Percentiles rank a stretch among this genome's conserved stretches.
phyloP scores from a whole-genome alignment of 2,888 invertebrate genomes.

The Philonicus albiceps region DNA sequence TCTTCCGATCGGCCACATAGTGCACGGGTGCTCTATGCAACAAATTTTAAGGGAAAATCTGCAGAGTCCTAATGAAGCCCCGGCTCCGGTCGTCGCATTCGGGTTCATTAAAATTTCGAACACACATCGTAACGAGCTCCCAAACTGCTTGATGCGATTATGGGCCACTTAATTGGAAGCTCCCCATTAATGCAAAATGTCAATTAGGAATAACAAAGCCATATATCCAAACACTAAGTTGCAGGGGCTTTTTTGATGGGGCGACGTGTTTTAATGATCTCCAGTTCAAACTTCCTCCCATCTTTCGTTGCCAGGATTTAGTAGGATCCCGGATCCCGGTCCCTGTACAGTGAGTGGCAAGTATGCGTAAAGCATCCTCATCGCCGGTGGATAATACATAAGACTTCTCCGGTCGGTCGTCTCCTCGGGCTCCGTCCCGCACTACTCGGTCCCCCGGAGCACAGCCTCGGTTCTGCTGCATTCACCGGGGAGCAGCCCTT shows the following conservation, averaged over 20 bases:
- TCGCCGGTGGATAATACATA: conserved; percentile 34
- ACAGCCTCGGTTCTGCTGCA: not conserved
- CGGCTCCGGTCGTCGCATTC: not conserved
- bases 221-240: conserved; percentile 52
- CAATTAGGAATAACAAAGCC: conserved; percentile 54
- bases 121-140: conserved; percentile 49
- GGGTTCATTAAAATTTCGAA: conserved; percentile 53
- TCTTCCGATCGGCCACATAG: not conserved
- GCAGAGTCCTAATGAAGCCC: not conserved
- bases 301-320: conserved; percentile 43
- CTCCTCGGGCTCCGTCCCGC: conserved; percentile 14
- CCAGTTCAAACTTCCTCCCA: conserved; percentile 38
- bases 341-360: conserved; percentile 15
- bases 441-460: not conserved
- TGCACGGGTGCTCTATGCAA: not conserved
- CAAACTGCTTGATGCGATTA: conserved; percentile 31
- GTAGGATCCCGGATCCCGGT: conserved; percentile 45
- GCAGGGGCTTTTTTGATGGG: conserved; percentile 46
- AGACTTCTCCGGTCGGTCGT: conserved; percentile 38
- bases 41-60: not conserved
- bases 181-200: conserved; percentile 52
- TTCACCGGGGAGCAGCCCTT: conserved; percentile 39
- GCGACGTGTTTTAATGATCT: conserved; percentile 48
- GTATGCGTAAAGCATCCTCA: conserved; percentile 43
- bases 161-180: conserved; percentile 52